Percentiles rank a stretch among this genome's conserved stretches.
Evolutionary conservation across 2,888 invertebrate genomes (phyloP).

Genomic region (Lepidochrysops patricia): DNA sequence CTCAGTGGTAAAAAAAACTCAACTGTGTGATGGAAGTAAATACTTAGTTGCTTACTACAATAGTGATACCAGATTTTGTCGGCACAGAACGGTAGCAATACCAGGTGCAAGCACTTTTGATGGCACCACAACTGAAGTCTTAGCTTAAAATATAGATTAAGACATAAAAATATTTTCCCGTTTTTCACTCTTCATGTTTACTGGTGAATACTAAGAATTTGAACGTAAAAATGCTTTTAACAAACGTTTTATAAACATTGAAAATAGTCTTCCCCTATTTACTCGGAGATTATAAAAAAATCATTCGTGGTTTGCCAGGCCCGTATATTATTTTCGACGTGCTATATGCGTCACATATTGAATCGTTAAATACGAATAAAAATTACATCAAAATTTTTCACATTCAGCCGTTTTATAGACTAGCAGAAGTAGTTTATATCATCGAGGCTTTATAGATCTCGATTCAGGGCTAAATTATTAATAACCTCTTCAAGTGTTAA

Average conservation of each 20-base stretch:
- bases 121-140: too few species aligned
- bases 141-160: too few species aligned
- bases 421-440: not conserved
- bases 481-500: not conserved
- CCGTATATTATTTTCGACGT: slow-evolving; percentile 19
- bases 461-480: not conserved
- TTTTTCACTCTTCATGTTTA: slow-evolving; percentile 6
- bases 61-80: too few species aligned
- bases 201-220: slow-evolving; percentile 21
- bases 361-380: slow-evolving; percentile 7
- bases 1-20: too few species aligned
- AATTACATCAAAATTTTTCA: slow-evolving; percentile 1
- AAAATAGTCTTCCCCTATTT: slow-evolving; percentile 27
- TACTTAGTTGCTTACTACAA: too few species aligned
- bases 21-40: too few species aligned
- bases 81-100: too few species aligned
- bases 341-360: slow-evolving; percentile 14
- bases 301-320: slow-evolving; percentile 29
- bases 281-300: slow-evolving; percentile 13
- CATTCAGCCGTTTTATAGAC: not conserved
- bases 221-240: slow-evolving; percentile 14
- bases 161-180: not conserved
- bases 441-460: not conserved
- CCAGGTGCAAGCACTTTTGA: too few species aligned
- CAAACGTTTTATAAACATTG: slow-evolving; percentile 26